Percentiles rank a stretch among this genome's conserved stretches.
phyloP scores from a whole-genome alignment of 2,113 vertebrate species.

The Xiphophorus couchianus region DNA sequence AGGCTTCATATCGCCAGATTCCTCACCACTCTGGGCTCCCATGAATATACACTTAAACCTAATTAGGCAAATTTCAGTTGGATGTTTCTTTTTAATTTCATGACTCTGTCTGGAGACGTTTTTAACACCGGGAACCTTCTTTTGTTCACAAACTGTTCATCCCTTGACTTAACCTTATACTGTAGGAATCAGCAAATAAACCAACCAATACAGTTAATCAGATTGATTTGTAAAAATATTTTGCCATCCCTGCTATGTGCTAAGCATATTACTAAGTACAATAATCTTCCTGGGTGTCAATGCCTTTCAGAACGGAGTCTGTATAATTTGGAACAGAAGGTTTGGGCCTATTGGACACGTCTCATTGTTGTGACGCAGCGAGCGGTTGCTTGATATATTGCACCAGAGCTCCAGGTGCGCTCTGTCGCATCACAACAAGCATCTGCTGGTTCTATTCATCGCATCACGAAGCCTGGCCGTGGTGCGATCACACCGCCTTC shows the following conservation, averaged over 20 bases:
- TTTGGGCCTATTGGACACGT: constrained; percentile 14
- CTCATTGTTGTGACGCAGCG: constrained; percentile 35
- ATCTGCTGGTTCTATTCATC: constrained; percentile 7
- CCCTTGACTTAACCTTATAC: neutral
- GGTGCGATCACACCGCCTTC: constrained; percentile 12
- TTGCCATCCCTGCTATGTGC: no score
- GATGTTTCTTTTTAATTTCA: neutral
- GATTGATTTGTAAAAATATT: no score
- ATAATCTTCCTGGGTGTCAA: no score
- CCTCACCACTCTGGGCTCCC: no score
- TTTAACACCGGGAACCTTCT: neutral
- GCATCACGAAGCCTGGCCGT: neutral
- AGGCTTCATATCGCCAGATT: neutral
- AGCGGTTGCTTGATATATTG: constrained; percentile 29
- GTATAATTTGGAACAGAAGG: constrained; percentile 9
- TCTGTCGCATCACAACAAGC: constrained; percentile 43
- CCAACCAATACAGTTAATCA: no score
- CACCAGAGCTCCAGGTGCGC: constrained; percentile 6
- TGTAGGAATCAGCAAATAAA: neutral
- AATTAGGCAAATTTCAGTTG: neutral
- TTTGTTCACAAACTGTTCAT: neutral
- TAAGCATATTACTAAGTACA: no score
- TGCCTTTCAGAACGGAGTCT: neutral
- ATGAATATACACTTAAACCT: neutral
- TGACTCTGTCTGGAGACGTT: neutral